Evolutionary conservation across 2,113 vertebrate species (phyloP), one percentile per base, ranked within the genome.

Genomic region (Polypterus senegalus): DNA sequence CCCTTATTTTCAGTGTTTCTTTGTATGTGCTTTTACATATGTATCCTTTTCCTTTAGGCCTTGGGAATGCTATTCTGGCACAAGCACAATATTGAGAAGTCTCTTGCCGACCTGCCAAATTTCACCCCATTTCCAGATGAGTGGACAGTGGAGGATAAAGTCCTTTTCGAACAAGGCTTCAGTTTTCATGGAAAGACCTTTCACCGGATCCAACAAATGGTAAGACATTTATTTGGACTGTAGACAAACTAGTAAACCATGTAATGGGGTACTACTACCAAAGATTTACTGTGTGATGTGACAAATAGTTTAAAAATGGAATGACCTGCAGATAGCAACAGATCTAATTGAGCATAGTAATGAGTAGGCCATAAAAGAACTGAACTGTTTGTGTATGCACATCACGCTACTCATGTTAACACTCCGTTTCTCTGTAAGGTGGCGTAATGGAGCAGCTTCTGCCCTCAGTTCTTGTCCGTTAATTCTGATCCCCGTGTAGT

Each of bases 51-150:
- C 7, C 46, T 72, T 57, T 71, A 97, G 93, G 94, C 94, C 48
- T 87, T 97, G 56, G 94, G 94, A 54, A 97, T 97, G 94, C 88
- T 97, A 5, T 97, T 97, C 71, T 97, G 94, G 94, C 94, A 97
- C 81, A 95, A 97, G 71, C 94, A 97, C 83, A 94, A 95, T 72
- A 89, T 97, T 0, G 92, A 97, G 76, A 95, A 96, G 60, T 97
- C 94, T 64, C 71, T 97, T 83, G 92, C 93, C 6, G 94, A 97
- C 67, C 79, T 97, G 61, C 93, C 93, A 8, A 97, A 97, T 85
- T 97, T 97, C 68, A 97, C 93, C 56, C 94, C 94, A 0, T 97
- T 97, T 71, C 94, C 94, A 48, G 94, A 97, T 63, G 94, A 97
- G 78, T 97, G 94, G 94, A 96, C 92, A 1, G 94, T 97, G 78